Conservation (phyloP, 92 coral and sea anemone species). For the Parazoanthus darwini region DNA sequence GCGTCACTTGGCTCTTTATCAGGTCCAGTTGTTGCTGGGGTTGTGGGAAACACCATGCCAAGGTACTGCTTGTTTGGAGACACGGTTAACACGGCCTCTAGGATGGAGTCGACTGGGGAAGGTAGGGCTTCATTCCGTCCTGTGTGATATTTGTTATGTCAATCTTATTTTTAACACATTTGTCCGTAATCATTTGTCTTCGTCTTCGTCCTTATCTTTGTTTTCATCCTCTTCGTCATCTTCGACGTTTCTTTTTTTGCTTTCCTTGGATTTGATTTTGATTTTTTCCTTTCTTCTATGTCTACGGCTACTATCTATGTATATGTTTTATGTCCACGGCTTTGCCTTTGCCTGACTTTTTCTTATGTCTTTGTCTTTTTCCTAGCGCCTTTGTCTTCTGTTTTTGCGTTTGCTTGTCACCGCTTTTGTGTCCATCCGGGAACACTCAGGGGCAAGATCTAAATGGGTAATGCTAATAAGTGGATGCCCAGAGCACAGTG, state of each 20-base stretch:
- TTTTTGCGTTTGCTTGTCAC: too few species aligned
- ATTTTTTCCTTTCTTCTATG: neutral
- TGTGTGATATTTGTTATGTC: neutral
- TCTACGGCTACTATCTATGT: too few species aligned
- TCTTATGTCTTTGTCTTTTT: too few species aligned
- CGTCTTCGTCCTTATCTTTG: neutral
- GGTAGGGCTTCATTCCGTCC: neutral
- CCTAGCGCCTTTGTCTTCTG: too few species aligned
- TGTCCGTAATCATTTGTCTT: neutral
- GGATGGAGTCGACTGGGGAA: constrained; percentile 41
- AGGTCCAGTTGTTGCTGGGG: constrained; percentile 47
- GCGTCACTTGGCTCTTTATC: neutral
- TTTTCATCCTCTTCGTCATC: neutral
- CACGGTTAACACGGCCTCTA: constrained; percentile 39
- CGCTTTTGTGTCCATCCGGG: too few species aligned
- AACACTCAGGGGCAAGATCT: too few species aligned
- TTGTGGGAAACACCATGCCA: constrained; percentile 42
- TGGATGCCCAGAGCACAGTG: neutral
- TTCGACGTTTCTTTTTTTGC: neutral
- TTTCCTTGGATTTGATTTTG: too few species aligned
- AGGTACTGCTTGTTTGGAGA: constrained; percentile 39
- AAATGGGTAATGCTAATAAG: too few species aligned
- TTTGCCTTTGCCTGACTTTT: too few species aligned
- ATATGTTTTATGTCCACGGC: too few species aligned
- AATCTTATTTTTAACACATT: too few species aligned